Conservation (phyloP, 1,140 invertebrate genomes). For the Apis florea region DNA sequence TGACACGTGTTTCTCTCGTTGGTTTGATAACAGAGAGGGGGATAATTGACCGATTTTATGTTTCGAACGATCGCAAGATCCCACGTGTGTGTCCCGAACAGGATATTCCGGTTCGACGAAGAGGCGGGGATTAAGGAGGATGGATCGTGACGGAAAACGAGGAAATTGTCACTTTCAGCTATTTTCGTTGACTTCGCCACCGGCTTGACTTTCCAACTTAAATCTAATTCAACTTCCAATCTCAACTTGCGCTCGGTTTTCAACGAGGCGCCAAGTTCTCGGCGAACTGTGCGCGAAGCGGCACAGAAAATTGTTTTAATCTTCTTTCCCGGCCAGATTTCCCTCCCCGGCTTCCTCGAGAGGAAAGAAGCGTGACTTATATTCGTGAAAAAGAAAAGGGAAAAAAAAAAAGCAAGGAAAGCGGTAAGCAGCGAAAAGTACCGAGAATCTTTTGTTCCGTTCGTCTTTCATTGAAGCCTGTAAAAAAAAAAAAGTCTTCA, state of each 20-base stretch:
- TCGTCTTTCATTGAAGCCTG: background rate
- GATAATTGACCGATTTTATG: background rate
- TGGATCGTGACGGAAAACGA: conserved; percentile 23
- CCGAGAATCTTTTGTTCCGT: background rate
- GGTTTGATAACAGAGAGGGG: background rate
- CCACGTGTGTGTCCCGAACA: too few relatives aligned
- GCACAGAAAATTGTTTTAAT: conserved; percentile 38
- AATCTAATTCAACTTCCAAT: conserved; percentile 50
- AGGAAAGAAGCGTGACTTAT: too few relatives aligned
- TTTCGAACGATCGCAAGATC: background rate
- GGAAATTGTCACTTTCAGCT: conserved; percentile 35
- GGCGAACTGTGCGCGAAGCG: conserved; percentile 8
- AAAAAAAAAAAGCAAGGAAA: background rate
- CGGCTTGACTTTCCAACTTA: conserved; percentile 27
- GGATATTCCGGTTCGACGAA: background rate
- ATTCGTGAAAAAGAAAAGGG: too few relatives aligned
- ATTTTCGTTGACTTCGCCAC: conserved; percentile 22
- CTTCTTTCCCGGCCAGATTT: background rate
- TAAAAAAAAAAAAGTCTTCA: background rate
- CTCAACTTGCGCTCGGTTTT: conserved; percentile 29
- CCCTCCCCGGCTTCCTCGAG: background rate
- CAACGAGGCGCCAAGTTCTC: conserved; percentile 29
- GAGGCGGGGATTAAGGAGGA: background rate
- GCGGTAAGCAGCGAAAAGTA: accelerated
- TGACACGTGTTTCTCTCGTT: background rate